phyloP scores from a whole-genome alignment of 1,140 invertebrate genomes.

The Leptinotarsa lineolata region DNA sequence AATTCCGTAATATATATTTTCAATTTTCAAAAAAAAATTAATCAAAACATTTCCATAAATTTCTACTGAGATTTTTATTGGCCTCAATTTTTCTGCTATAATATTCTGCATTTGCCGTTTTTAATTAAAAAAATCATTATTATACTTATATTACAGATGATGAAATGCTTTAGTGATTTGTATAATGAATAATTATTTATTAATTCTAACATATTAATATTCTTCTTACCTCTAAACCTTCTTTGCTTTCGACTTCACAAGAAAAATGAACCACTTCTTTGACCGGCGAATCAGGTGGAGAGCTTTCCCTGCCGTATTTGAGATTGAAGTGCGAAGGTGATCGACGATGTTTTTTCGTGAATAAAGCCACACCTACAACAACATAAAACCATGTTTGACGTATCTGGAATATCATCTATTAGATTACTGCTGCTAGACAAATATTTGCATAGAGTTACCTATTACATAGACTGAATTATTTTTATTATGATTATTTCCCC shows the following conservation, averaged over 20 bases:
- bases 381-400: neutral
- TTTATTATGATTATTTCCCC: neutral
- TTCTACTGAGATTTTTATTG: too few species aligned
- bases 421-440: too few species aligned
- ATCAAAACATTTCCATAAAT: too few species aligned
- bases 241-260: slow-evolving; percentile 45
- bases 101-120: too few species aligned
- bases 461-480: neutral
- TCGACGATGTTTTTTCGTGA: slow-evolving; percentile 67
- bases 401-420: neutral
- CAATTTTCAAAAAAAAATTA: too few species aligned
- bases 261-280: slow-evolving; percentile 56
- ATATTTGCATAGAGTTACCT: neutral
- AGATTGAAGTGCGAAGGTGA: slow-evolving; percentile 83
- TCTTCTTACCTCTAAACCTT: slow-evolving; percentile 47
- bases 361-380: slow-evolving; percentile 56
- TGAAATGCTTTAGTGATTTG: too few species aligned
- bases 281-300: slow-evolving; percentile 66
- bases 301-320: slow-evolving; percentile 70
- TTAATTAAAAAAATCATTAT: too few species aligned
- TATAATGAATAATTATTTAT: too few species aligned
- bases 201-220: too few species aligned
- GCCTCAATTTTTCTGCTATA: too few species aligned
- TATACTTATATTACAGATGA: too few species aligned
- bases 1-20: too few species aligned